Evolutionary conservation across 2,113 vertebrate genomes (phyloP), one percentile per base, ranked within the genome.

Genomic region (Eonycteris spelaea): DNA sequence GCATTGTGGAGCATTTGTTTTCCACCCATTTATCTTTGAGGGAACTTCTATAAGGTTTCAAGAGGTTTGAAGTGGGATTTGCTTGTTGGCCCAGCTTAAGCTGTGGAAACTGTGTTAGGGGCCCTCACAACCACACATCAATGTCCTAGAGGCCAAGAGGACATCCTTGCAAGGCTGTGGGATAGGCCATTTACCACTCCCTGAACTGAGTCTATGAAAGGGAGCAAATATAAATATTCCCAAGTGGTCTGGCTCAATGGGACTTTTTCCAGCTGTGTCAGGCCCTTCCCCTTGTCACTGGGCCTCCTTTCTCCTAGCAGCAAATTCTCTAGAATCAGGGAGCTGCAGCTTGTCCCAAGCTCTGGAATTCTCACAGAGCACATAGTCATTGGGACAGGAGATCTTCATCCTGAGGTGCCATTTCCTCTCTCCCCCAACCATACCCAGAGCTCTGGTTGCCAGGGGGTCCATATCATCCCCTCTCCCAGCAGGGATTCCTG

Each of bases 391-490:
- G 16, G 59, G 10, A 33, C 26, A 57, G 48, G 57, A 92, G 5
- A 33, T 91, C 57, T 55, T 4, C 74, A 33, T 51, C 35, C n/a
- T 61, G 7, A 85, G 35, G 24, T 78, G 18, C 14, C 33, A 18
- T n/a, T 40, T 53, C 55, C 5, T 24, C 45, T 45, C 7, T 30
- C 30, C 74, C 35, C 19, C 22, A 33, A 3, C n/a, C 51, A 30
- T 3, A 12, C 24, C 61, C 30, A 51, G 82, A 89, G 43, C 35
- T 74, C 57, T 6, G 38, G 43, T 24, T 13, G 18, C 59, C 61
- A 15, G 63, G 10, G 28, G 26, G 4, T 30, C 85, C 55, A 0
- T 24, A 38, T 22, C 0, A 0, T 43, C 26, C 14, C 2, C 19
- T 80, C 5, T 65, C 48, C 22, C 24, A 95, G 78, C 61, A 86